Conservation (phyloP, 2,888 invertebrate species). For the Exocentrus adspersus region DNA sequence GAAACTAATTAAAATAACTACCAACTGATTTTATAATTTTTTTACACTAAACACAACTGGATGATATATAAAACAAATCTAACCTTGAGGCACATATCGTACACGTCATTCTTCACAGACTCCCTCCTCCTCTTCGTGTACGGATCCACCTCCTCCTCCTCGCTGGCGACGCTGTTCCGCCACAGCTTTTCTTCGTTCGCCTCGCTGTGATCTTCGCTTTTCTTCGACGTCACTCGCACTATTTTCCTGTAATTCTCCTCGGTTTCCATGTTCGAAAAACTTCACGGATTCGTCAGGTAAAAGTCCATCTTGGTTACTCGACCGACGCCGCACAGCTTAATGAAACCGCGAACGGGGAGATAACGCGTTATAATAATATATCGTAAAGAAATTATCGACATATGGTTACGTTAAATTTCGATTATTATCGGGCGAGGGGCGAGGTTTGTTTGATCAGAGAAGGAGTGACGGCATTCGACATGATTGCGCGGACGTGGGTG, state of each 20-base stretch:
- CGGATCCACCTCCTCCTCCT: slow-evolving; percentile 46
- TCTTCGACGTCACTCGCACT: slow-evolving; percentile 55
- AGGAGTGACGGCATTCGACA: not conserved
- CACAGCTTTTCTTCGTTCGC: slow-evolving; percentile 20
- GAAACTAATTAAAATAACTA: not conserved
- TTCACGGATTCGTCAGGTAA: not conserved
- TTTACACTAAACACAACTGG: no score
- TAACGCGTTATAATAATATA: slow-evolving; percentile 25
- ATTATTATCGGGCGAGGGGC: slow-evolving; percentile 15
- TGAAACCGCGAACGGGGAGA: slow-evolving; percentile 17
- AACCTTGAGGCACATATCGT: slow-evolving; percentile 53
- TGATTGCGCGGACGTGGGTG: no score
- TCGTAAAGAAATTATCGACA: slow-evolving; percentile 20
- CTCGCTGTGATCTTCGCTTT: slow-evolving; percentile 29
- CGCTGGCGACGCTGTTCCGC: slow-evolving; percentile 25
- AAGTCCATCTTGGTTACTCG: no score
- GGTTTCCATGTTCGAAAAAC: slow-evolving; percentile 50
- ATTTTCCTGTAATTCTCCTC: slow-evolving; percentile 52
- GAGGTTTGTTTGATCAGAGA: slow-evolving; percentile 1
- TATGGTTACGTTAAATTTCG: slow-evolving; percentile 23
- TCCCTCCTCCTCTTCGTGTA: slow-evolving; percentile 47
- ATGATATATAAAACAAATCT: no score
- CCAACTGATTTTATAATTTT: no score
- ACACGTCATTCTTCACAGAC: slow-evolving; percentile 48
- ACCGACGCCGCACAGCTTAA: no score